Percentiles rank a stretch among this genome's conserved stretches.
These are phyloP conservation scores for Brassicogethes aeneus DNA, from an alignment of 2,888 invertebrate species.

Conservation along the genomic window DNA sequence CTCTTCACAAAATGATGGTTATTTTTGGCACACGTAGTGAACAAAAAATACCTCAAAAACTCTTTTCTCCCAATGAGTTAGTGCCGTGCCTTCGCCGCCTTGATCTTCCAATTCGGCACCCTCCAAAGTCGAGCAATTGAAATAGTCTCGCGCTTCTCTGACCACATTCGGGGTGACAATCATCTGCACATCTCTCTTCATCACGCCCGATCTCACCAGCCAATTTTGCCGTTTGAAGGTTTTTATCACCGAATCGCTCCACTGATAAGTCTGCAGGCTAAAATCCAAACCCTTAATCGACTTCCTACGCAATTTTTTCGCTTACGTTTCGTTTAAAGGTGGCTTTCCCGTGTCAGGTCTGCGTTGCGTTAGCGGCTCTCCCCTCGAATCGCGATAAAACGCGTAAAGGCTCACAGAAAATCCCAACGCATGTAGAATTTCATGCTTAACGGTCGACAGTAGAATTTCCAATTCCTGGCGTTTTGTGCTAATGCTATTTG, in stretches of 20 bases:
- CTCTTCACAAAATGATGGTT: no score
- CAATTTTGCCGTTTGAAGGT: slow-evolving; percentile 51
- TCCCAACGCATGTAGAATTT: slow-evolving; percentile 94
- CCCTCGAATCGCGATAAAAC: slow-evolving; percentile 87
- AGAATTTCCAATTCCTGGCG: slow-evolving; percentile 84
- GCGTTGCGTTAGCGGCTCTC: slow-evolving; percentile 76
- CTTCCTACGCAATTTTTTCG: no score
- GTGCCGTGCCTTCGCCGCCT: slow-evolving; percentile 90
- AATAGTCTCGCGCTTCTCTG: slow-evolving; percentile 79
- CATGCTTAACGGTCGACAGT: slow-evolving; percentile 95
- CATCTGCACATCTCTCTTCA: slow-evolving; percentile 34
- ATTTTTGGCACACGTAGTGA: no score
- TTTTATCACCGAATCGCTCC: slow-evolving; percentile 80
- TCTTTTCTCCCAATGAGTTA: slow-evolving; percentile 99
- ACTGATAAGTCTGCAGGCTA: slow-evolving; percentile 85
- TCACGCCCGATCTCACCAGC: slow-evolving; percentile 36
- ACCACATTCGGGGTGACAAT: slow-evolving; percentile 79
- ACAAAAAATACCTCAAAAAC: slow-evolving; percentile 88
- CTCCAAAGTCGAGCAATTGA: slow-evolving; percentile 78
- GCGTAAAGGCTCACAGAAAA: slow-evolving; percentile 96
- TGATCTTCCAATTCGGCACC: slow-evolving; percentile 98
- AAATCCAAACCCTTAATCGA: no score
- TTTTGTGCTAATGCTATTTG: slow-evolving; percentile 85
- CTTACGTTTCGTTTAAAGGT: slow-evolving; percentile 76
- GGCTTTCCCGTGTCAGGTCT: slow-evolving; percentile 82